Conservation (phyloP, 2,797 vertebrate species). For the Pelobates cultripes region DNA sequence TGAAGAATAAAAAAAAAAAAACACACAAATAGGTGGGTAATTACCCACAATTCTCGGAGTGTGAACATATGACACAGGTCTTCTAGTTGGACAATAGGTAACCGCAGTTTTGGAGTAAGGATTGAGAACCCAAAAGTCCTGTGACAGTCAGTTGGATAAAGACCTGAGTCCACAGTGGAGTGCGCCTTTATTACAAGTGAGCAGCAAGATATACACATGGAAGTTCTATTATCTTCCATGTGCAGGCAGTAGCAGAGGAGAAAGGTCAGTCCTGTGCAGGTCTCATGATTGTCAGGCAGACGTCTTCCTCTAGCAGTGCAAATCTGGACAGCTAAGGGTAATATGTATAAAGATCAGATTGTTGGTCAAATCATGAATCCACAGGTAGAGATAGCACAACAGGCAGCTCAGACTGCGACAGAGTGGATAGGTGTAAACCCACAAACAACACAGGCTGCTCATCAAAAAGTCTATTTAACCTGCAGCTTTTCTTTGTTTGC, state of each 20-base stretch:
- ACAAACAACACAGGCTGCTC: background rate
- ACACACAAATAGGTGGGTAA: background rate
- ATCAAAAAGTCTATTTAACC: background rate
- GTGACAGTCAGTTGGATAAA: conserved; percentile 1
- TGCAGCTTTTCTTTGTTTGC: background rate
- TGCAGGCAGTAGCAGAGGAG: conserved; percentile 3
- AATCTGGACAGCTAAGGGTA: background rate
- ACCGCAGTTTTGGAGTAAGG: conserved; percentile 30
- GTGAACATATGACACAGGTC: conserved; percentile 18
- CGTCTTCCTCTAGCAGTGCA: conserved; percentile 26
- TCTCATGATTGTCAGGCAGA: conserved; percentile 47
- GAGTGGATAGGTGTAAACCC: background rate
- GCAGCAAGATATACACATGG: conserved; percentile 2
- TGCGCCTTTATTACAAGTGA: background rate
- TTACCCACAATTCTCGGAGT: conserved; percentile 40
- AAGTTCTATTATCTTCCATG: conserved; percentile 32
- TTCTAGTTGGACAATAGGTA: conserved; percentile 20
- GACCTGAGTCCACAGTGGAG: conserved; percentile 19
- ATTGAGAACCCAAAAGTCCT: background rate
- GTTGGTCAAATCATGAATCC: background rate
- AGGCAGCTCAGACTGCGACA: background rate
- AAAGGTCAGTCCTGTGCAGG: conserved; percentile 12
- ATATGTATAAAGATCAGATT: background rate
- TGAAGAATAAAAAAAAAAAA: conserved; percentile 5
- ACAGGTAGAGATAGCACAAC: background rate